These are phyloP conservation scores for Parauchenoglanis ngamensis DNA, from an alignment of 2,797 vertebrate species.

Conservation along the genomic window DNA sequence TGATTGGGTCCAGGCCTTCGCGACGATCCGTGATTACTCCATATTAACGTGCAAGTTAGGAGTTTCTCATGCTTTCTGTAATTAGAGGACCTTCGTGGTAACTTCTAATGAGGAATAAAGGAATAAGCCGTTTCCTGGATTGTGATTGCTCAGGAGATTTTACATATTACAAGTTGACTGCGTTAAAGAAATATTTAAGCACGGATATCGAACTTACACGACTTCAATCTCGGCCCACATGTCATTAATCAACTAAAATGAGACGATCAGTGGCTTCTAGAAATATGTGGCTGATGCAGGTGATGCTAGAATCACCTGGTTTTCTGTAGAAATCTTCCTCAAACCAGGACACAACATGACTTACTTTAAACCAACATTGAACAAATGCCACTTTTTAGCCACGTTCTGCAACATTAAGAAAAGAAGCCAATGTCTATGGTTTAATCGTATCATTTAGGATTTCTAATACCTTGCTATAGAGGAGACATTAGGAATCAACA, in stretches of 20 bases:
- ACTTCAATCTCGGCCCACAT: background rate
- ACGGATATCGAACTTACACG: background rate
- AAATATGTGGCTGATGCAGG: background rate
- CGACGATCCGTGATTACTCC: background rate
- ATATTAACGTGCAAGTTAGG: background rate
- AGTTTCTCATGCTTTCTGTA: background rate
- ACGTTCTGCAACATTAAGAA: background rate
- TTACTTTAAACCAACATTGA: background rate
- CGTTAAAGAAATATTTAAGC: background rate
- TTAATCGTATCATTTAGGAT: background rate
- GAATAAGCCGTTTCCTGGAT: background rate
- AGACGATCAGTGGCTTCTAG: background rate
- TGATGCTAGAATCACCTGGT: background rate
- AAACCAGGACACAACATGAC: background rate
- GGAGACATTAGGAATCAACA: background rate
- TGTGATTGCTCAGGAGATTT: background rate
- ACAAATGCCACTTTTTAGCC: background rate
- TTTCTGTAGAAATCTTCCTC: background rate
- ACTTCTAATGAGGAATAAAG: background rate
- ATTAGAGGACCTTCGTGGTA: background rate
- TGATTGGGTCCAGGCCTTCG: background rate
- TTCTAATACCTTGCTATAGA: background rate
- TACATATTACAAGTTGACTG: background rate
- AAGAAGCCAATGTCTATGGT: background rate
- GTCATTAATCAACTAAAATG: background rate